phyloP scores from a whole-genome alignment of 2,113 vertebrate genomes.

The Spilogale gracilis region DNA sequence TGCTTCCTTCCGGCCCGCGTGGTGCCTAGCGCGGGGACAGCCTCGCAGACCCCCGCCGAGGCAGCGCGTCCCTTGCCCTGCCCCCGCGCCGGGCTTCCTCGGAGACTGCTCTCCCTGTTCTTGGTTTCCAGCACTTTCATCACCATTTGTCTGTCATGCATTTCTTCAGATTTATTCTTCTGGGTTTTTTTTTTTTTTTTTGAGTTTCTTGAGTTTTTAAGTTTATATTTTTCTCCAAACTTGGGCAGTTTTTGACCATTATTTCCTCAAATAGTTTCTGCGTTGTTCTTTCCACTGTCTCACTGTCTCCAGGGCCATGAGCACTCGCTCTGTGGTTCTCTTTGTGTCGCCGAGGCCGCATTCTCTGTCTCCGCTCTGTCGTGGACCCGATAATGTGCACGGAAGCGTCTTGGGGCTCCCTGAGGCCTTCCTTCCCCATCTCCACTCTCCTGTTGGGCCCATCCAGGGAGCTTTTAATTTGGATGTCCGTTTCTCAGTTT shows the following conservation, averaged over 20 bases:
- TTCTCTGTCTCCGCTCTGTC: not conserved
- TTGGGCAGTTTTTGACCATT: not conserved
- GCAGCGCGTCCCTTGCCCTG: not conserved
- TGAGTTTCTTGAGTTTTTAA: not conserved
- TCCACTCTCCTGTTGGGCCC: not conserved
- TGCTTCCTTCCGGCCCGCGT: not conserved
- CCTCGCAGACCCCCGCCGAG: no score
- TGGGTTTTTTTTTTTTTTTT: not conserved
- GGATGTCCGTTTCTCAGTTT: not conserved
- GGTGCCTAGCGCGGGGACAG: not conserved
- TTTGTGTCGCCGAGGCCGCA: not conserved
- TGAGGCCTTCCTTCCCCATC: not conserved
- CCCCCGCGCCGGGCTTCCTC: not conserved
- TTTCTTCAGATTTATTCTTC: not conserved
- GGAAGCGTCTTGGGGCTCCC: not conserved
- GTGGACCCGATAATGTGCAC: rapidly evolving
- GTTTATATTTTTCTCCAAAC: not conserved
- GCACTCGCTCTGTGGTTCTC: not conserved
- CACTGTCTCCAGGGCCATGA: not conserved
- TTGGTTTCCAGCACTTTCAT: not conserved
- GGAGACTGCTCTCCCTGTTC: not conserved
- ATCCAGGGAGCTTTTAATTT: not conserved
- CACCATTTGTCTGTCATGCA: rapidly evolving
- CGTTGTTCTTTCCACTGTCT: rapidly evolving
- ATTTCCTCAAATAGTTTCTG: not conserved